Evolutionary conservation across 2,113 vertebrate species (phyloP), one percentile per base, ranked within the genome.

Genomic region (Callionymus lyra): DNA sequence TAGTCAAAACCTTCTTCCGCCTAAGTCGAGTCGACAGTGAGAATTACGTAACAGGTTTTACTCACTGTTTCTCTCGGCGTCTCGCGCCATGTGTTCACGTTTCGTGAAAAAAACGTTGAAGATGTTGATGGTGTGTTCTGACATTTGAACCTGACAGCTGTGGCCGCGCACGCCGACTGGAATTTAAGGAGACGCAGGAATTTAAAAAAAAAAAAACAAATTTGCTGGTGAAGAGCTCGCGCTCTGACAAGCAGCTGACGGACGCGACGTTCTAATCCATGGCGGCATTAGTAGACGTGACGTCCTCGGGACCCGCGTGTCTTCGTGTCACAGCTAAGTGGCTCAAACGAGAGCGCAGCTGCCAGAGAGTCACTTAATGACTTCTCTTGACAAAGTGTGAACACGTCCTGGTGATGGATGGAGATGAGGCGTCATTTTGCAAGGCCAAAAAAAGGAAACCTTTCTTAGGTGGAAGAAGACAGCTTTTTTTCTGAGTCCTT

Each of bases 21-120:
- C 50, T 57, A 43, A 70, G 34, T 52, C 1, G 50, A 70, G 59
- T 13, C 33, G 57, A 68, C 67, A 68, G 59, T 50, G n/a, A 32
- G 41, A 36, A 44, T 77, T 63, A 64, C 37, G 47, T 60, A 71
- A 69, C 55, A 43, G 40, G n/a, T 10, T 58, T 67, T 53, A 65
- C 61, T 70, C 67, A 60, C 51, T 19, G 44, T 35, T 34, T 56
- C 44, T 15, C 3, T 34, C 21, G 27, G 38, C 41, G 37, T 34
- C 2, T 8, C 17, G 15, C 16, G 38, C 21, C 21, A 27, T 27
- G 21, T 27, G 21, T 27, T 27, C 21, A 27, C n/a, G n/a, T n/a
- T n/a, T n/a, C n/a, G n/a, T n/a, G n/a, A n/a, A 27, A 8, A 27
- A 4, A 27, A 27, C 21, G 8, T 4, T 27, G 4, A 27, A 27